These are phyloP conservation scores for Biston betularia DNA, from an alignment of 2,888 invertebrate genomes.

Conservation along the genomic window DNA sequence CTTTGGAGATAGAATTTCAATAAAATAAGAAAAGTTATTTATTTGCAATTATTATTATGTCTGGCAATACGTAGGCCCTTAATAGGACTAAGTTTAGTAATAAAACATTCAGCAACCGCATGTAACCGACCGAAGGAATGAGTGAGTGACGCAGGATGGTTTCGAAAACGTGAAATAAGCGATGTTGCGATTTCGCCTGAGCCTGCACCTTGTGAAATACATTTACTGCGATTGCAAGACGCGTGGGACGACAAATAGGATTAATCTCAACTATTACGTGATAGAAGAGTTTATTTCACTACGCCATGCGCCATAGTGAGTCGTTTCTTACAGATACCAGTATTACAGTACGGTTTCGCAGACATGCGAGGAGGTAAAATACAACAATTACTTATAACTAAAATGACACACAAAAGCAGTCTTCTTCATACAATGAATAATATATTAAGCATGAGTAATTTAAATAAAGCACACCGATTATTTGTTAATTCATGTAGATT, in stretches of 20 bases:
- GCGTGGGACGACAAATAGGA: constrained; percentile 82
- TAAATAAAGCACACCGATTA: not conserved
- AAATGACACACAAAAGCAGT: constrained; percentile 9
- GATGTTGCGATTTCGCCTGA: constrained; percentile 77
- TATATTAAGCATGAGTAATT: constrained; percentile 3
- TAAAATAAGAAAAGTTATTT: too few relatives aligned
- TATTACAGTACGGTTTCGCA: not conserved
- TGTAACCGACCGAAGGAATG: constrained; percentile 70
- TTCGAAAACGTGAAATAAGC: constrained; percentile 85
- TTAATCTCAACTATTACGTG: constrained; percentile 70
- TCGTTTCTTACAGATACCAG: not conserved
- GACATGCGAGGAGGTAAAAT: not conserved
- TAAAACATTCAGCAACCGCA: constrained; percentile 43
- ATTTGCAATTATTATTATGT: too few relatives aligned
- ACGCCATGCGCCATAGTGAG: constrained; percentile 27
- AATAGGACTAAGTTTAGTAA: constrained; percentile 46
- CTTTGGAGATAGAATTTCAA: too few relatives aligned
- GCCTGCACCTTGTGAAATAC: constrained; percentile 75
- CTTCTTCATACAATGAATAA: too few relatives aligned
- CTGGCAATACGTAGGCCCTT: constrained; percentile 16
- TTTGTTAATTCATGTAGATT: not conserved
- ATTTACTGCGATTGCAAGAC: constrained; percentile 75
- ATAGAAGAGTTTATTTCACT: constrained; percentile 41
- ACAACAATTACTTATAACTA: not conserved
- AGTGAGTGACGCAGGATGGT: constrained; percentile 83